phyloP scores from a whole-genome alignment of 2,888 invertebrate species.

The Melanostoma scalare region DNA sequence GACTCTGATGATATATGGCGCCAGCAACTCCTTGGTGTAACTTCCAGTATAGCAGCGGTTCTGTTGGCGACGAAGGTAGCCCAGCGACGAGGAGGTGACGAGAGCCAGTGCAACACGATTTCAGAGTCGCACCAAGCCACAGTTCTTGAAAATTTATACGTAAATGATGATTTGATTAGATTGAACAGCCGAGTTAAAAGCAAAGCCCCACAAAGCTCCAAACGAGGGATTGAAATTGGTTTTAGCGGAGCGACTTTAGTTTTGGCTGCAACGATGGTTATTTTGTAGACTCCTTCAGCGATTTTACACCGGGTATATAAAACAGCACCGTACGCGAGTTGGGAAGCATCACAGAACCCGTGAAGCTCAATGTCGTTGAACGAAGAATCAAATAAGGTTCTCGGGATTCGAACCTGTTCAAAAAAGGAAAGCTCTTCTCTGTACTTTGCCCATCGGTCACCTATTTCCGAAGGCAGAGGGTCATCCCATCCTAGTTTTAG shows the following conservation, averaged over 20 bases:
- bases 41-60: too few species aligned
- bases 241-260: conserved; percentile 24
- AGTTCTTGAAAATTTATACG: too few species aligned
- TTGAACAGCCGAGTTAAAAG: conserved; percentile 38
- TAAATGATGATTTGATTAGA: too few species aligned
- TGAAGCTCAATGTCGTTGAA: conserved; percentile 5
- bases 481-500: conserved; percentile 59
- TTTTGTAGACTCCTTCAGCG: not conserved
- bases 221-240: conserved; percentile 32
- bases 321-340: conserved; percentile 34
- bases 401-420: conserved; percentile 13
- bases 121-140: too few species aligned
- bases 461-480: conserved; percentile 30
- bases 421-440: conserved; percentile 16
- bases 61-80: too few species aligned
- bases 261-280: conserved; percentile 13
- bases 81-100: too few species aligned
- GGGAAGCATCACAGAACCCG: too few species aligned
- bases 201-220: conserved; percentile 41
- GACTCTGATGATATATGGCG: too few species aligned
- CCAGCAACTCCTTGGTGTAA: too few species aligned
- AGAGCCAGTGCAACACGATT: too few species aligned
- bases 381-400: conserved; percentile 6
- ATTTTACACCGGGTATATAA: conserved; percentile 23
- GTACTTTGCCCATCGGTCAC: conserved; percentile 17